Evolutionary conservation across 2,888 invertebrate genomes (phyloP), one percentile per base, ranked within the genome.

Genomic region (Tridacna crocea): DNA sequence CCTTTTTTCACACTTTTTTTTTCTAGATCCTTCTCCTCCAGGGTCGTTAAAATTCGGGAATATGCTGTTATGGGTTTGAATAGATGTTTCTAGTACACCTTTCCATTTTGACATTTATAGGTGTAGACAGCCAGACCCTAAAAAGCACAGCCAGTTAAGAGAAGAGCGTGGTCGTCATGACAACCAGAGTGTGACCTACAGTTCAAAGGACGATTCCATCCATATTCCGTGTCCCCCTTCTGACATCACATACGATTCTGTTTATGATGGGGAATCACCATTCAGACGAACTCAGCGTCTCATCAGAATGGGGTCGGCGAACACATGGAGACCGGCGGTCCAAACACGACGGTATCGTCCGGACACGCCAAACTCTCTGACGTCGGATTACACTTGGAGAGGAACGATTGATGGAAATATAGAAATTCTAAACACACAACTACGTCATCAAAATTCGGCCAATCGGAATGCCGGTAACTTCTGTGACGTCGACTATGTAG

Each of bases 281-380:
- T 85, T 85, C 74, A 72, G 85, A 13, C 77, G 85, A 19, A 85
- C 80, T 3, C 82, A 85, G 27, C 72, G 82, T 26, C 72, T 85
- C 12, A 85, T 85, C 48, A 70, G 80, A 24, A 82, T 85, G 85
- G 85, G 85, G n/a, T 85, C 85, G n/a, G 85, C 85, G 2, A 85
- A 82, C 27, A 68, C 82, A 0, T 85, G 85, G 85, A 60, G 85
- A 24, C 74, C 79, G 12, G 75, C 81, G n/a, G 36, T 66, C 11
- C 80, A 75, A 15, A 22, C 79, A 10, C 75, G 76, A 13, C 68
- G 78, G 51, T 58, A 65, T 12, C 48, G 68, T 12, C 22, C 80
- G 0, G 77, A 79, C 46, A 76, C 72, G 11, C 22, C 55, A 13
- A 77, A 75, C 24, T 79, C 84, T 13, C 46, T 60, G 26, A 70